Percentiles rank a stretch among this genome's conserved stretches.
Evolutionary conservation across 2,888 invertebrate species (phyloP).

Genomic region (Callimorpha dominula): DNA sequence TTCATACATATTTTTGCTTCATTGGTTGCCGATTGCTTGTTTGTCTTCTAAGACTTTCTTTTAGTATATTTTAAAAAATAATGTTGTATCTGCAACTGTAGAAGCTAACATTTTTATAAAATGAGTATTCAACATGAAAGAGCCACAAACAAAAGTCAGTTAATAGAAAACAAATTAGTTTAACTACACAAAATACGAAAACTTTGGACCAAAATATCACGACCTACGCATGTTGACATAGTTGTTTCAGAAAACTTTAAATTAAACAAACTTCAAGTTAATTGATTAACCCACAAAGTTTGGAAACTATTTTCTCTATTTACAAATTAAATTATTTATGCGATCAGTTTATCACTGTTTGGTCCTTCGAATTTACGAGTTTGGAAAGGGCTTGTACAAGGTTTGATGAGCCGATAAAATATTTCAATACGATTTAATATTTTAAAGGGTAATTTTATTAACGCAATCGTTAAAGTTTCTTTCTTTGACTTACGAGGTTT

Average conservation of each 20-base stretch:
- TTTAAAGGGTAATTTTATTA: no score
- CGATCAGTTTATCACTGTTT: neutral
- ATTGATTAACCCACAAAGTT: conserved; percentile 14
- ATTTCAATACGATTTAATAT: no score
- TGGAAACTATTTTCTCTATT: conserved; percentile 16
- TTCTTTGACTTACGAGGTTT: no score
- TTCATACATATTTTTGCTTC: no score
- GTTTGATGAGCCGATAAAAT: no score
- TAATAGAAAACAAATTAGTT: neutral
- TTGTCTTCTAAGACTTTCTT: no score
- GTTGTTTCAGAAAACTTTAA: conserved; percentile 14
- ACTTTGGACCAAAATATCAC: neutral
- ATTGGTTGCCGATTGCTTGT: no score
- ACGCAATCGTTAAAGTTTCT: no score
- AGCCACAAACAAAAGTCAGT: neutral
- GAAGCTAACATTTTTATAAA: neutral
- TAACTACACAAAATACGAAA: neutral
- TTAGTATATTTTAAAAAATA: no score
- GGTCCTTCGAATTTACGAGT: conserved; percentile 1
- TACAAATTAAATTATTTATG: conserved; percentile 13
- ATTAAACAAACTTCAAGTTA: conserved; percentile 16
- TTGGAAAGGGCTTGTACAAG: neutral
- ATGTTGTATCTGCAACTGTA: no score
- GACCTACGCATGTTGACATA: neutral
- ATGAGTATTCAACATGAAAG: neutral